These are phyloP conservation scores for Genyomyrus donnyi DNA, from an alignment of 2,113 vertebrate species.

Conservation along the genomic window DNA sequence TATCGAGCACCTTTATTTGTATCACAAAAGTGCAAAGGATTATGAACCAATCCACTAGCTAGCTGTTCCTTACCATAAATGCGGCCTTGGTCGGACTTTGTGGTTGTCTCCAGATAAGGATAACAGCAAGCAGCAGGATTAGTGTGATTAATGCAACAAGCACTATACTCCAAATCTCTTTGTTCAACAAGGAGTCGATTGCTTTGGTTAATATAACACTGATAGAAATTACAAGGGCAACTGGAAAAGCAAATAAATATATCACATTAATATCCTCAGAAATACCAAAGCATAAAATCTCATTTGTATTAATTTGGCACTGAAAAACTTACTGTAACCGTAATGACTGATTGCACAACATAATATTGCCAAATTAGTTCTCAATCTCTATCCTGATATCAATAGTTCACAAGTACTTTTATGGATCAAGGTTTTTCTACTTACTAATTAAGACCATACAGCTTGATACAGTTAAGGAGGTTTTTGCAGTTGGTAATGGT, in stretches of 20 bases:
- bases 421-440: background rate
- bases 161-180: constrained; percentile 55
- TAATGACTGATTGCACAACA: background rate
- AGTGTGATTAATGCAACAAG: constrained; percentile 48
- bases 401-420: background rate
- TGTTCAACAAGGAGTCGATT: constrained; percentile 43
- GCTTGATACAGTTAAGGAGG: constrained; percentile 52
- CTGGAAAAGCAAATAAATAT: constrained; percentile 41
- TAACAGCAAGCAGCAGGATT: constrained; percentile 42
- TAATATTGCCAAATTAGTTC: constrained; percentile 23
- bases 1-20: background rate
- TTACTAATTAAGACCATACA: constrained; percentile 36
- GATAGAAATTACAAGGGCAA: constrained; percentile 44
- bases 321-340: background rate
- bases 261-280: background rate
- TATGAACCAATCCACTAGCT: background rate
- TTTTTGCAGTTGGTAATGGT: constrained; percentile 39
- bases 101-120: constrained; percentile 70
- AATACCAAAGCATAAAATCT: background rate
- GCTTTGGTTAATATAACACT: constrained; percentile 47
- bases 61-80: constrained; percentile 63
- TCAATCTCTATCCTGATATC: background rate
- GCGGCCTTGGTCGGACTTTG: constrained; percentile 61
- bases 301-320: background rate
- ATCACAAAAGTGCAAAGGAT: background rate